These are phyloP conservation scores for Balearica regulorum DNA, from an alignment of 2,797 vertebrate species.

Conservation along the genomic window DNA sequence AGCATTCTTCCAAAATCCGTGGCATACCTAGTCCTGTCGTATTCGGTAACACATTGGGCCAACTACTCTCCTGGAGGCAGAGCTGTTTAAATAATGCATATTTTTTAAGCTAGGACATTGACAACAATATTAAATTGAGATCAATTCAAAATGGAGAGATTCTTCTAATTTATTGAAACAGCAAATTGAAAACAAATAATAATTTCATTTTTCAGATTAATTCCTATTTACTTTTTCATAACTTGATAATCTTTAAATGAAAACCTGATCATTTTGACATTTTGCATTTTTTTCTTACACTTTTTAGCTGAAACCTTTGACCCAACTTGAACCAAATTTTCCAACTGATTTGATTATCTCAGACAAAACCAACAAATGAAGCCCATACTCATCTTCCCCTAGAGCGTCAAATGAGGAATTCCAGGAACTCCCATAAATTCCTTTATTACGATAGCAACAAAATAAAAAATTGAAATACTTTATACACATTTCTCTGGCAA, in stretches of 20 bases:
- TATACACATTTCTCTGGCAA: neutral
- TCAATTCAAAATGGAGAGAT: neutral
- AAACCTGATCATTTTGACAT: neutral
- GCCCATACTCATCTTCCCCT: neutral
- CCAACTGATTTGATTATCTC: neutral
- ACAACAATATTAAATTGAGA: neutral
- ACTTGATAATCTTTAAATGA: neutral
- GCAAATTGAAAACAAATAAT: neutral
- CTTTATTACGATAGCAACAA: neutral
- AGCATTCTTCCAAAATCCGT: neutral
- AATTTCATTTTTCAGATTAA: neutral
- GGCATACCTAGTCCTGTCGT: neutral
- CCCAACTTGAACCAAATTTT: neutral
- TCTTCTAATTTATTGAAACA: neutral
- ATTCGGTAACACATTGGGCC: neutral
- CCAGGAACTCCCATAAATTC: neutral
- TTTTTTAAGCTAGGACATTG: neutral
- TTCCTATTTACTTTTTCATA: neutral
- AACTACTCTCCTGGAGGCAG: neutral
- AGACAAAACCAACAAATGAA: neutral
- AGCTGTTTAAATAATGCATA: neutral
- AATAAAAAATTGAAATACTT: neutral
- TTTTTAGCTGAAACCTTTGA: neutral
- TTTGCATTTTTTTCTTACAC: neutral
- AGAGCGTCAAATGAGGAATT: neutral